Evolutionary conservation across 1,140 invertebrate genomes (phyloP).

Genomic region (Cotesia vestalis): DNA sequence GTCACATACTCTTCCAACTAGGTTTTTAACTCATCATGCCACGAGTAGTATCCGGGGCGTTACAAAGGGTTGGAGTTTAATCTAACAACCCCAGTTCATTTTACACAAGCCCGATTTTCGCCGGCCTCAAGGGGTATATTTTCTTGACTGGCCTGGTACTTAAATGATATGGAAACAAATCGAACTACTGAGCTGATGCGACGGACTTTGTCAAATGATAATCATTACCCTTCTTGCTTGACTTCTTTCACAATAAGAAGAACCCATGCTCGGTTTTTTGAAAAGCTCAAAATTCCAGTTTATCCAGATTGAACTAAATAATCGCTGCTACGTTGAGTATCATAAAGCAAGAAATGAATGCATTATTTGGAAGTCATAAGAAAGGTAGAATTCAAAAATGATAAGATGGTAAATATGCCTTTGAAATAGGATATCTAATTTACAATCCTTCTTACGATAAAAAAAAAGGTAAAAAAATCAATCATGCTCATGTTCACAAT

Average conservation of each 20-base stretch:
- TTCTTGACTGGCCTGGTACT: conserved; percentile 27
- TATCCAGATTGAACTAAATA: too few relatives aligned
- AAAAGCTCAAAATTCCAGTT: too few relatives aligned
- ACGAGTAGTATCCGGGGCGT: conserved; percentile 37
- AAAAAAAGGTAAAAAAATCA: background rate
- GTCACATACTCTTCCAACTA: conserved; percentile 29
- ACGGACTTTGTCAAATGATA: conserved; percentile 2
- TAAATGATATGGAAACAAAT: conserved; percentile 29
- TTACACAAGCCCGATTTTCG: conserved; percentile 32
- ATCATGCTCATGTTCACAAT: conserved; percentile 11
- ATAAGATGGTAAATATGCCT: too few relatives aligned
- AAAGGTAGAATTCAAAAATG: too few relatives aligned
- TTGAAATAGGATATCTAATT: background rate
- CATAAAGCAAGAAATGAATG: too few relatives aligned
- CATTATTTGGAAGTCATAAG: too few relatives aligned
- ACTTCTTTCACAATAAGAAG: too few relatives aligned
- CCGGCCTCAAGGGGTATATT: conserved; percentile 36
- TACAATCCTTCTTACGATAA: background rate
- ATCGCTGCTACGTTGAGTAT: too few relatives aligned
- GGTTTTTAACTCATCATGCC: conserved; percentile 39
- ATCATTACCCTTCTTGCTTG: background rate
- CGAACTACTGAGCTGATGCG: background rate
- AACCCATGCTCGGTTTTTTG: too few relatives aligned
- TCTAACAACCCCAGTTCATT: conserved; percentile 54
- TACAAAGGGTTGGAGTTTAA: conserved; percentile 56